phyloP scores from a whole-genome alignment of 1,140 invertebrate species.

The Drosophila lacertosa region DNA sequence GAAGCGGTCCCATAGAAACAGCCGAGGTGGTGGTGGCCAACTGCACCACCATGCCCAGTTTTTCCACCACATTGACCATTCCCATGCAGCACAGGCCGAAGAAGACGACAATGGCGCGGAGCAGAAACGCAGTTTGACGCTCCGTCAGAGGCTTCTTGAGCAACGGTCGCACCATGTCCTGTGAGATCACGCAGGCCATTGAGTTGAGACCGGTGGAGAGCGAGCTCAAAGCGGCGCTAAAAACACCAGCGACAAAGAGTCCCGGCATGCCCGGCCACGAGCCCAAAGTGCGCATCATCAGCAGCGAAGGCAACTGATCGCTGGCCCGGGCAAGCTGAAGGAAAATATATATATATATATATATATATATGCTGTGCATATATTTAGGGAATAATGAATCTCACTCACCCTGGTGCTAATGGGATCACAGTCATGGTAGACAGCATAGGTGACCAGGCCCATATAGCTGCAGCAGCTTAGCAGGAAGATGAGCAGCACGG shows the following conservation, averaged over 20 bases:
- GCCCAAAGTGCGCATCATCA: conserved; percentile 92
- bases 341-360: background rate
- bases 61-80: conserved; percentile 89
- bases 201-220: conserved; percentile 96
- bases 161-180: conserved; percentile 90
- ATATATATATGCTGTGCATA: background rate
- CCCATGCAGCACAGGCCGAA: conserved; percentile 88
- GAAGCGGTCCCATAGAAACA: conserved; percentile 90
- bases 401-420: conserved; percentile 85
- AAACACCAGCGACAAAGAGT: conserved; percentile 93
- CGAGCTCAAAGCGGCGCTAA: conserved; percentile 94
- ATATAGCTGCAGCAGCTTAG: conserved; percentile 88
- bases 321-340: conserved; percentile 87
- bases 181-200: conserved; percentile 94
- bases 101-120: conserved; percentile 89
- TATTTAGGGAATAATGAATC: conserved; percentile 53
- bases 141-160: conserved; percentile 87
- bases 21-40: conserved; percentile 88
- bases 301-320: conserved; percentile 89
- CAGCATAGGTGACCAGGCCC: conserved; percentile 91
- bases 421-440: conserved; percentile 91
- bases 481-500: conserved; percentile 86
- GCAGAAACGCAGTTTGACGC: conserved; percentile 86
- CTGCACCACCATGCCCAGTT: conserved; percentile 89
- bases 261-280: conserved; percentile 90